phyloP scores from a whole-genome alignment of 2,113 vertebrate genomes.

The Genyomyrus donnyi region DNA sequence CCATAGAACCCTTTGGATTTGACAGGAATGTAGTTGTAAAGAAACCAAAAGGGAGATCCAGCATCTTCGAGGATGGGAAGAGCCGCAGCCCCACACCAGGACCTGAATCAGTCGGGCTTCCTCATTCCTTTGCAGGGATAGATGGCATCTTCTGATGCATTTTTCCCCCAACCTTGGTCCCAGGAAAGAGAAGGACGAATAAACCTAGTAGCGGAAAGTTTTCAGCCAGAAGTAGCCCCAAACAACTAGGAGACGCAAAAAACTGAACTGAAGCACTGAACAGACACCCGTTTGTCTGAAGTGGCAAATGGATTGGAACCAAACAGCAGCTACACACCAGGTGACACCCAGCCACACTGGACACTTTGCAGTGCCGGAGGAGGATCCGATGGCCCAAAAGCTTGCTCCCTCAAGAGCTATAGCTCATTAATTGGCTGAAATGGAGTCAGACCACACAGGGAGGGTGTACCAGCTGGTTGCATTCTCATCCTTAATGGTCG shows the following conservation, averaged over 20 bases:
- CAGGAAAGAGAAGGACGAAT: neutral
- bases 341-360: neutral
- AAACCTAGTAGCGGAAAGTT: neutral
- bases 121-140: neutral
- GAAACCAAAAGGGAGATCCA: neutral
- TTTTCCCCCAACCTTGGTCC: neutral
- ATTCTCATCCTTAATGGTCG: neutral
- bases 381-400: neutral
- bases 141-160: neutral
- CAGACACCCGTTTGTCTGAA: neutral
- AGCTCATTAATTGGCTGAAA: neutral
- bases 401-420: neutral
- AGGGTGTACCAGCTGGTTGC: neutral
- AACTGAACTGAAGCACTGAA: neutral
- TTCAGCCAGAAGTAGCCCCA: neutral
- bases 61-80: neutral
- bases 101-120: neutral
- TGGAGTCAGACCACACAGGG: slow-evolving; percentile 5
- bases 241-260: neutral
- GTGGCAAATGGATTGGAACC: neutral
- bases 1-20: neutral
- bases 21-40: neutral
- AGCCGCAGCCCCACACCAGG: neutral
- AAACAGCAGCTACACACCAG: neutral
- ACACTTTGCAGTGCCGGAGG: neutral